phyloP scores from a whole-genome alignment of 1,140 invertebrate species.

The Drosophila quadrilineata region DNA sequence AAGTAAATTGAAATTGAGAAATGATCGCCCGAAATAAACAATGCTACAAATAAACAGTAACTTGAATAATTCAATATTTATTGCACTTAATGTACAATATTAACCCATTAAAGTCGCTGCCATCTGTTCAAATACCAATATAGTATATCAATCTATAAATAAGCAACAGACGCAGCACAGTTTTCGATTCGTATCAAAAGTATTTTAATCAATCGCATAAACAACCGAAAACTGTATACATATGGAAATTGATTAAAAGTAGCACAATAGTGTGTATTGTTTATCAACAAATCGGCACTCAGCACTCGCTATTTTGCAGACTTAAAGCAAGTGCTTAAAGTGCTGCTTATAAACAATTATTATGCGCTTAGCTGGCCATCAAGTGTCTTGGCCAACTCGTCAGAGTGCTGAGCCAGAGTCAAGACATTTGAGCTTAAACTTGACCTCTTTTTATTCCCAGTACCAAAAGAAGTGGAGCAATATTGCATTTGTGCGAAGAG shows the following conservation, averaged over 20 bases:
- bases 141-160: constrained; percentile 13
- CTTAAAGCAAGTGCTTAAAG: constrained; percentile 17
- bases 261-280: too few relatives aligned
- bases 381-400: constrained; percentile 1
- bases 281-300: neutral
- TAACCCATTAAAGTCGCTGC: constrained; percentile 9
- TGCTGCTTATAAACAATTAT: constrained; percentile 34
- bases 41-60: constrained; percentile 22
- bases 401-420: constrained; percentile 30
- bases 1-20: constrained; percentile 9
- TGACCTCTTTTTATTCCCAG: constrained; percentile 49
- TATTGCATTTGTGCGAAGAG: too few relatives aligned
- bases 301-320: neutral
- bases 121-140: constrained; percentile 36
- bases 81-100: constrained; percentile 11
- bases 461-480: too few relatives aligned
- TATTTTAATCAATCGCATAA: neutral
- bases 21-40: too few relatives aligned
- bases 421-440: constrained; percentile 25
- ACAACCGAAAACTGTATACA: too few relatives aligned
- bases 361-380: constrained; percentile 17
- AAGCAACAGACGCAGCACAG: neutral
- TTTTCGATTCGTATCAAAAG: neutral
- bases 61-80: constrained; percentile 11
- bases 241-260: too few relatives aligned